Percentiles rank a stretch among this genome's conserved stretches.
Conservation (phyloP, 2,888 invertebrate genomes). For the Epinotia brunnichana region DNA sequence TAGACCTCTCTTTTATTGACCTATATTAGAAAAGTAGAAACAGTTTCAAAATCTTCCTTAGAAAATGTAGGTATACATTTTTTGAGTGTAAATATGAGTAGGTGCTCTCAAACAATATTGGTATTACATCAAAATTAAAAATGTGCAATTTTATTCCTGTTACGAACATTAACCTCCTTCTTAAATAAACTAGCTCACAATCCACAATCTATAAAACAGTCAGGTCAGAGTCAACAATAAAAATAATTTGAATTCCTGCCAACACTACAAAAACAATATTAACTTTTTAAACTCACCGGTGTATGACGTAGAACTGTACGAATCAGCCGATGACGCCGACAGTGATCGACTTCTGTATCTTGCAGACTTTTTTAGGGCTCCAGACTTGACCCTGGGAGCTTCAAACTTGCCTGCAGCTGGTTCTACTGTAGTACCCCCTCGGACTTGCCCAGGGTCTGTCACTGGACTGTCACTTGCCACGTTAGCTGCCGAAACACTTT, state of each 20-base stretch:
- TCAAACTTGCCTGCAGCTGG: constrained; percentile 76
- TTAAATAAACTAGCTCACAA: background rate
- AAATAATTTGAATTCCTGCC: constrained; percentile 26
- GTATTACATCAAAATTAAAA: too few species aligned
- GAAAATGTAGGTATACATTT: too few species aligned
- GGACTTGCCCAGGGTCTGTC: constrained; percentile 88
- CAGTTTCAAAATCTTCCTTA: too few species aligned
- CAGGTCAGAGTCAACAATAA: constrained; percentile 1
- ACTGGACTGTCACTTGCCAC: constrained; percentile 89
- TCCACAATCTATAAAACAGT: constrained; percentile 1
- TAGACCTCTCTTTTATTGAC: too few species aligned
- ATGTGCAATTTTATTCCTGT: background rate
- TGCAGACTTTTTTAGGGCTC: constrained; percentile 93
- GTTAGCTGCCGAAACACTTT: constrained; percentile 73
- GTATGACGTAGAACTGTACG: constrained; percentile 93
- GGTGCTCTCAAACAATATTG: too few species aligned
- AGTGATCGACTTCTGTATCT: constrained; percentile 95
- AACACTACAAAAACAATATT: constrained; percentile 25
- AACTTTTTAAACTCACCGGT: constrained; percentile 74
- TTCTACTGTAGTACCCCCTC: constrained; percentile 67
- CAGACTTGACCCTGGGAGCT: constrained; percentile 83
- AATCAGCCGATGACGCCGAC: constrained; percentile 97
- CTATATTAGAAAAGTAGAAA: too few species aligned
- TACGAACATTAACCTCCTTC: background rate
- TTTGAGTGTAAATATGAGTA: too few species aligned